These are phyloP conservation scores for Cerastoderma edule DNA, from an alignment of 2,888 invertebrate genomes.

Conservation along the genomic window DNA sequence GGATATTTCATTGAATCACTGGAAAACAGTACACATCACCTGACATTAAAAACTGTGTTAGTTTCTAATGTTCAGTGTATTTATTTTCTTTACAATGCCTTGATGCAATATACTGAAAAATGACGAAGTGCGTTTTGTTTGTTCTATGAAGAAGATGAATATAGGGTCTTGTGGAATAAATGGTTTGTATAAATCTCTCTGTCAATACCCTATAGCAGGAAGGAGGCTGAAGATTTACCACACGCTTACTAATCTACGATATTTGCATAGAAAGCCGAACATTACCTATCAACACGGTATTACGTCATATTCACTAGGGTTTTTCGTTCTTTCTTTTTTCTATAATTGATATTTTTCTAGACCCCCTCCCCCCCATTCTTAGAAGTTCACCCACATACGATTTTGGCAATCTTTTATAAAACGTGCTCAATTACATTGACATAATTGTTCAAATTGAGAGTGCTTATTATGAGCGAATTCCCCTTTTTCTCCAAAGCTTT, in stretches of 20 bases:
- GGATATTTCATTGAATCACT: too few relatives aligned
- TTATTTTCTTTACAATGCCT: background rate
- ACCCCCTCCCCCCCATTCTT: too few relatives aligned
- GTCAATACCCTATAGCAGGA: background rate
- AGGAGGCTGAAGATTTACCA: conserved; percentile 17
- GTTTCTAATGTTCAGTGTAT: conserved; percentile 3
- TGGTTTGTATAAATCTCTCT: background rate
- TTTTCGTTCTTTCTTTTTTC: too few relatives aligned
- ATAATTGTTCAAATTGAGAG: background rate
- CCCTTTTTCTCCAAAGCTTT: too few relatives aligned
- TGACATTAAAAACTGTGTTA: too few relatives aligned
- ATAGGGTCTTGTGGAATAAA: too few relatives aligned
- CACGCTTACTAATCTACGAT: conserved; percentile 2
- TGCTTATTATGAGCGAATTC: background rate
- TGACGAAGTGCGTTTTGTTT: background rate
- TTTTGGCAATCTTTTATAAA: background rate
- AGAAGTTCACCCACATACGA: too few relatives aligned
- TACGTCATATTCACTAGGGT: too few relatives aligned
- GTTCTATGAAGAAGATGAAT: background rate
- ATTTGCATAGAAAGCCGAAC: conserved; percentile 18
- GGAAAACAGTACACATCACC: conserved; percentile 13
- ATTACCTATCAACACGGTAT: conserved; percentile 17
- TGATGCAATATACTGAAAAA: background rate
- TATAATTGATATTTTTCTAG: too few relatives aligned
- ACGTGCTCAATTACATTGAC: background rate